Conservation (phyloP, 2,797 vertebrate species). For the Hippopotamyrus pictus region DNA sequence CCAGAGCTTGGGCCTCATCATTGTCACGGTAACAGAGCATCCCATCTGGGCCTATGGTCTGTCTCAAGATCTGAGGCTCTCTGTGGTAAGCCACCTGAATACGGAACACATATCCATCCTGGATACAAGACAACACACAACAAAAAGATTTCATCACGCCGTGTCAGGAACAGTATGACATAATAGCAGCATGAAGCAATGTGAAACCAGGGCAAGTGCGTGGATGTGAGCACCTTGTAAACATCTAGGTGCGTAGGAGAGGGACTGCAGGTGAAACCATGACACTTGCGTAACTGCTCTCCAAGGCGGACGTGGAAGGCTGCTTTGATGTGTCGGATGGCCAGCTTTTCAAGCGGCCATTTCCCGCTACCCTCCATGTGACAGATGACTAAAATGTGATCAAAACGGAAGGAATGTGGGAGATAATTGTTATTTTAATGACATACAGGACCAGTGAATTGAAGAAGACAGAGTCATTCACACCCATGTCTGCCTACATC, state of each 20-base stretch:
- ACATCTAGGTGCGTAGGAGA: conserved; percentile 74
- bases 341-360: conserved; percentile 82
- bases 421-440: not conserved
- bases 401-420: not conserved
- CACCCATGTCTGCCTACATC: not conserved
- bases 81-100: conserved; percentile 86
- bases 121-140: not conserved
- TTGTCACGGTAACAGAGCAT: conserved; percentile 79
- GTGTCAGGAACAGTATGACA: not conserved
- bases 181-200: not conserved
- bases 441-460: not conserved
- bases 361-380: conserved; percentile 96
- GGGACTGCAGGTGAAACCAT: conserved; percentile 68
- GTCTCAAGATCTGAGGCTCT: conserved; percentile 82
- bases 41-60: conserved; percentile 70
- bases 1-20: conserved; percentile 73
- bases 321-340: conserved; percentile 78
- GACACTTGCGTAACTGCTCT: conserved; percentile 70
- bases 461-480: not conserved
- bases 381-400: conserved; percentile 71
- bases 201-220: not conserved
- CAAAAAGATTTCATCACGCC: not conserved
- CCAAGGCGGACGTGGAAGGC: conserved; percentile 85
- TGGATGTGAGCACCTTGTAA: conserved; percentile 71
- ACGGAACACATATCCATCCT: conserved; percentile 87